Conservation (phyloP, 2,113 vertebrate genomes). For the Ptilorrhoa leucosticta region DNA sequence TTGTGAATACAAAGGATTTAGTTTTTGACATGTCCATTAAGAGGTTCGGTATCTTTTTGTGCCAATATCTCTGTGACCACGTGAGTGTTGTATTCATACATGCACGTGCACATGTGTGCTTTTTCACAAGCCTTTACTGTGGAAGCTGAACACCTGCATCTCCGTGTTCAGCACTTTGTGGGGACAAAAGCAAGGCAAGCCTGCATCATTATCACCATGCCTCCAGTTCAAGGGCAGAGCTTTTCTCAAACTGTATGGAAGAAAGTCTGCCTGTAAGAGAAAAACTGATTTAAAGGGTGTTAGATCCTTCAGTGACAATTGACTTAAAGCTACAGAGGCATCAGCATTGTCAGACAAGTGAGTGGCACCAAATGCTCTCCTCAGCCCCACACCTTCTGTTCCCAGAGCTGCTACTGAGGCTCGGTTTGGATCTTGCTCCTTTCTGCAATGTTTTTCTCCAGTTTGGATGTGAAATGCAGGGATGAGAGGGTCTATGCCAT, state of each 20-base stretch:
- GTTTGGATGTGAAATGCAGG: not conserved
- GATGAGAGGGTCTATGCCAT: not conserved
- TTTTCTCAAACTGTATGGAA: not conserved
- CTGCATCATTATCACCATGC: not conserved
- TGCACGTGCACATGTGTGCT: accelerated
- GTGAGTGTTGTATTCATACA: not conserved
- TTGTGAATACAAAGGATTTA: not conserved
- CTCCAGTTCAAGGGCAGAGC: not conserved
- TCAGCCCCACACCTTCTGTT: not conserved
- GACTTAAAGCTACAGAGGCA: not conserved
- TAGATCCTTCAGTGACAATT: not conserved
- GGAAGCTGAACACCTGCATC: not conserved
- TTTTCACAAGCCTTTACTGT: not conserved
- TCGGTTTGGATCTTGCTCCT: not conserved
- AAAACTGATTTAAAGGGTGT: not conserved
- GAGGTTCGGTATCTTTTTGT: not conserved
- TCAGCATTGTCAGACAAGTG: not conserved
- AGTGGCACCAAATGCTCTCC: not conserved
- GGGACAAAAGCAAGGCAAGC: not conserved
- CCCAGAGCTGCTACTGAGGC: not conserved
- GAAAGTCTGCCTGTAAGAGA: not conserved
- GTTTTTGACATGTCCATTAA: not conserved
- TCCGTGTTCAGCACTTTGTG: not conserved
- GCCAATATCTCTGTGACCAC: not conserved
- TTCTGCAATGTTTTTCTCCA: not conserved